Base-by-base conservation (phyloP, 2,888 invertebrate genomes). In the Saturnia pavonia region DNA sequence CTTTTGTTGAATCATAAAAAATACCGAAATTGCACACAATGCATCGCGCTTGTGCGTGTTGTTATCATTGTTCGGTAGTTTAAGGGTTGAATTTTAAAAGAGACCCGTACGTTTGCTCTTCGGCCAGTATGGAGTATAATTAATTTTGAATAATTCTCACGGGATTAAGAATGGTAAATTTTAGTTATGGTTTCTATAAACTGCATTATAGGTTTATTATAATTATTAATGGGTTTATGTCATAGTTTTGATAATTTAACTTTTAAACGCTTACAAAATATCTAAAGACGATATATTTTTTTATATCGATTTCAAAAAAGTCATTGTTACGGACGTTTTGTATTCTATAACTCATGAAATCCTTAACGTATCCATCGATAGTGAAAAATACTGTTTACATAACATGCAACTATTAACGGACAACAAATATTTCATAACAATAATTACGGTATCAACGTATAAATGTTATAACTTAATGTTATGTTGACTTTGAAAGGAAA, bases 1-100 rank as follows among this genome's bases (percentile, higher is more conserved):
- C 83, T 84, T 83, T 90, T 89, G 88, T 88, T 82, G 84, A 77
- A 77, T 74, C 71, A 75, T 67, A 78, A 85, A 84, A 87, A 85
- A 81, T 75, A 76, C 78, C 74, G 74, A 83, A 85, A 81, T 67
- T 66, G 82, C 74, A 77, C 79, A 87, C 86, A 89, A 87, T 86
- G 81, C 81, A 79, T 74, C 67, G 81, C 83, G 87, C 87, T 85
- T 86, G 86, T 85, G 86, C 70, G 76, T 77, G 82, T 88, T 88
- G 84, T 88, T 79, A 80, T 74, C 76, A 79, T 85, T 86, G 83
- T 86, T 80, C 75, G 76, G 76, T 77, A 70, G 78, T 80, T 79
- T 75, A 80, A 81, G 84, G 84, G 86, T 83, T 82, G 78, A 76
- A 79, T 79, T n/a, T 79, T 75, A 72, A 73, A 75, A 76, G 81